Evolutionary conservation across 2,113 vertebrate genomes (phyloP).

Genomic region (Grammomys surdaster): DNA sequence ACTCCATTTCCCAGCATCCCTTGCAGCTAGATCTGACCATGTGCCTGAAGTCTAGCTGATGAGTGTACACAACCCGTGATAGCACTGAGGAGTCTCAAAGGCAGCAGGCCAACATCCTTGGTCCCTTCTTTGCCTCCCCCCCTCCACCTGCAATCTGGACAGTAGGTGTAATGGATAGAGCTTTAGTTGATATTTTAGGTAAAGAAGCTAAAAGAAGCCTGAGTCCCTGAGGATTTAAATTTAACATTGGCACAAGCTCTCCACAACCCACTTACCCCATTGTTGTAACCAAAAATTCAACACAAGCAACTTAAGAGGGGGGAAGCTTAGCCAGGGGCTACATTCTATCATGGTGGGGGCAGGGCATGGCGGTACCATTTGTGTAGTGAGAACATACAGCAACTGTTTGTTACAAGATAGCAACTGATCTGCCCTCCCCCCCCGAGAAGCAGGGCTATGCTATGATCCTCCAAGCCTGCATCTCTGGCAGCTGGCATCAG

Average conservation of each 20-base stretch:
- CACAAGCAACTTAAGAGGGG: not conserved
- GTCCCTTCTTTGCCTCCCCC: not conserved
- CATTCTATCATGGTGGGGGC: too few species aligned
- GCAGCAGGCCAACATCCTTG: not conserved
- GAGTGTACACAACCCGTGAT: not conserved
- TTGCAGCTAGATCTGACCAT: conserved; percentile 33
- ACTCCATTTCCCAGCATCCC: conserved; percentile 55
- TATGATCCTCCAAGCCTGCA: not conserved
- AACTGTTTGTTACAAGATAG: not conserved
- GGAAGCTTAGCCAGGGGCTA: not conserved
- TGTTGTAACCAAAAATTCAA: not conserved
- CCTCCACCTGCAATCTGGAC: not conserved
- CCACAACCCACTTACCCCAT: not conserved
- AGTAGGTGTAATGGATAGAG: not conserved
- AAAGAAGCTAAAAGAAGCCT: not conserved
- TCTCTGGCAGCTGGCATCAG: not conserved
- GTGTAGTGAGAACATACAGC: not conserved
- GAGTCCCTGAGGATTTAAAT: not conserved
- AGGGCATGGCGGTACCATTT: fast-evolving
- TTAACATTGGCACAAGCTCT: not conserved
- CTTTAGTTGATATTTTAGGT: not conserved
- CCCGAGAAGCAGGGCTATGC: not conserved
- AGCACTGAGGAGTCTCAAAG: not conserved
- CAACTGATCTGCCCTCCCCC: not conserved
- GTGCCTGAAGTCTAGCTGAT: conserved; percentile 29